Base-by-base conservation (phyloP, 30 jellyfish, hydroid and myxozoan species). In the Phacellophora camtschatica region DNA sequence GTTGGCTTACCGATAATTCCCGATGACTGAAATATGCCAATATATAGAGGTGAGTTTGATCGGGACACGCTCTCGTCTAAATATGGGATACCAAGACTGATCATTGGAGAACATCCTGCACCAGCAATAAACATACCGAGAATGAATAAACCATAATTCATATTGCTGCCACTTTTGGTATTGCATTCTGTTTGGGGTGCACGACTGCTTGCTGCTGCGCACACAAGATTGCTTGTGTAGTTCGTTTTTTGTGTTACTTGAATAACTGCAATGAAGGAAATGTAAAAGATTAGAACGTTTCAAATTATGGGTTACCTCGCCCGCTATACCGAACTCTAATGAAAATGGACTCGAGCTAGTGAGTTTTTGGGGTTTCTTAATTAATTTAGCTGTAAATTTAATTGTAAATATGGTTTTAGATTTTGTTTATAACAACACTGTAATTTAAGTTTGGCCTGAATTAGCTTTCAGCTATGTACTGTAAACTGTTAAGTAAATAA, bases 1-100 rank as follows among this genome's bases (percentile, higher is more conserved):
- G 11, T 18, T 20, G 7, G 30, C 87, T 27, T 71, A 84, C 95
- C 88, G 13, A 62, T 11, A 20, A 84, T 71, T 18, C 95, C 95
- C 24, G 79, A 43, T 36, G 84, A 12, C 46, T 72, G 84, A 46
- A 70, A 71, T 24, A 83, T n/a, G n/a, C 96, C 96, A 45, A 90
- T 37, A 58, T 83, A 90, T 12, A 77, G 55, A 29, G 98, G 96
- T 5, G 95, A 71, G 4, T 53, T 77, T 27, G 51, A 33, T 28
- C 63, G 74, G 6, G 92, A 74, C 35, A 83, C 96, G 71, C 78
- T 90, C 56, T 90, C 96, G 45, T 90, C 98, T 45, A 90, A 6
- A 55, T 25, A 83, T 18, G 98, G 88, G 6, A 89, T 53, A 5
- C 98, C 98, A 22, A 90, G 77, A 11, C 95, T 69, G 27, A 68